These are phyloP conservation scores for Acronicta alni DNA, from an alignment of 2,888 invertebrate species.

Conservation along the genomic window DNA sequence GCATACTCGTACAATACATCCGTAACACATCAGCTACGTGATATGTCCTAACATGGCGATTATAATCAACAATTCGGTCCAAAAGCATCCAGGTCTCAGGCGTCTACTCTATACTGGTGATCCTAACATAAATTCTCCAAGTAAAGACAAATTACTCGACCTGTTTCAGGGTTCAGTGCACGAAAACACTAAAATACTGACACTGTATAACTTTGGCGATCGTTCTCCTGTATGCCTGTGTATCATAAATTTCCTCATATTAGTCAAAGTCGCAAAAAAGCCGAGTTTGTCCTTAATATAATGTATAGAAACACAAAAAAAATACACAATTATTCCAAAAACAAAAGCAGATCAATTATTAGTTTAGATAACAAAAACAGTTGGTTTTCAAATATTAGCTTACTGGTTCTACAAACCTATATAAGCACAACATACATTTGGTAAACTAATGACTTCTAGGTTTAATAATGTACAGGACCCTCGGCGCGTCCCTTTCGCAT, in stretches of 20 bases:
- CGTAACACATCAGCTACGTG: conserved; percentile 44
- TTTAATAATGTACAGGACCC: not conserved
- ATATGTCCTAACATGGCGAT: conserved; percentile 57
- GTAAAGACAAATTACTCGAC: conserved; percentile 85
- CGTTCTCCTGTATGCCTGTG: too few species aligned
- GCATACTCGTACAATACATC: conserved; percentile 5
- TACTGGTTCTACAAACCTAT: too few species aligned
- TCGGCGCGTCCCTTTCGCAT: not conserved
- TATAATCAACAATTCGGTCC: conserved; percentile 72
- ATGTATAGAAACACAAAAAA: too few species aligned
- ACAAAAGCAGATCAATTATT: too few species aligned
- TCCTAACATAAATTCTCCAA: conserved; percentile 81
- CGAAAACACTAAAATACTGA: not conserved
- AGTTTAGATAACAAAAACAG: too few species aligned
- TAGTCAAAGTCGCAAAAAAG: too few species aligned
- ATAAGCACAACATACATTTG: too few species aligned
- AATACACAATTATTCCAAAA: too few species aligned
- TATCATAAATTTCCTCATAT: too few species aligned
- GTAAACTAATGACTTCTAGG: not conserved
- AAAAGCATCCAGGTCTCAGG: conserved; percentile 61
- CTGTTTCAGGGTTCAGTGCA: conserved; percentile 64
- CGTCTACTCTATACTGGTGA: conserved; percentile 71
- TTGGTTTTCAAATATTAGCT: too few species aligned
- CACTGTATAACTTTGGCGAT: not conserved
- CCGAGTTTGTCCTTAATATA: too few species aligned